phyloP scores from a whole-genome alignment of 2,888 invertebrate species.

The Drosophila rellima region DNA sequence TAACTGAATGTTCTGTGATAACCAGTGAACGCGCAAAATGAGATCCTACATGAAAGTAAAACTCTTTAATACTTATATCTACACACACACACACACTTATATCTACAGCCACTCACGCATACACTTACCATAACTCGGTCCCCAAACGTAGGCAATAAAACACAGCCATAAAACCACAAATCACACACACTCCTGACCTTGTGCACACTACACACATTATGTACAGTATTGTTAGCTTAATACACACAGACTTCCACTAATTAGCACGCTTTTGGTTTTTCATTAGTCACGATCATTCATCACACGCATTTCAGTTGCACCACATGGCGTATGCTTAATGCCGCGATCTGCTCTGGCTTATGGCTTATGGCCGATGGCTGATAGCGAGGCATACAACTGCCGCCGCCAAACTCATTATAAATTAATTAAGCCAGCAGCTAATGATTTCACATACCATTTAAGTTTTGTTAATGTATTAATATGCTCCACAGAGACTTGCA shows the following conservation, averaged over 20 bases:
- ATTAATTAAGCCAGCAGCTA: conserved; percentile 74
- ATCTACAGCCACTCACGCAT: conserved; percentile 11
- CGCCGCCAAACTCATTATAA: conserved; percentile 68
- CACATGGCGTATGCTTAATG: conserved; percentile 53
- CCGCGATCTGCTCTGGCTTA: conserved; percentile 43
- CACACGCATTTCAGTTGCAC: conserved; percentile 38
- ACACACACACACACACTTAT: conserved; percentile 6
- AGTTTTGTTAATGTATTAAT: conserved; percentile 68
- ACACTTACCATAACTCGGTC: conserved; percentile 19
- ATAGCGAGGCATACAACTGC: conserved; percentile 62
- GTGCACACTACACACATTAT: conserved; percentile 35
- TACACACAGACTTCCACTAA: conserved; percentile 15
- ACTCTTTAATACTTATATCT: conserved; percentile 20
- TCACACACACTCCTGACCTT: conserved; percentile 14
- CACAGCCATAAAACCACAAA: conserved; percentile 18
- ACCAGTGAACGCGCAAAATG: conserved; percentile 59
- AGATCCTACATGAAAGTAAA: conserved; percentile 50
- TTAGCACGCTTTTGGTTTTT: conserved; percentile 32
- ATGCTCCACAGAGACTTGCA: conserved; percentile 46
- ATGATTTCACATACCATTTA: conserved; percentile 77
- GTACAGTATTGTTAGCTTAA: conserved; percentile 22
- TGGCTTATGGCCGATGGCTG: conserved; percentile 35
- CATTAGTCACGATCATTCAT: conserved; percentile 55
- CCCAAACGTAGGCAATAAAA: conserved; percentile 28
- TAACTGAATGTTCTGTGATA: conserved; percentile 78